Evolutionary conservation across 2,888 invertebrate species (phyloP).

Genomic region (Scotopteryx bipunctaria): DNA sequence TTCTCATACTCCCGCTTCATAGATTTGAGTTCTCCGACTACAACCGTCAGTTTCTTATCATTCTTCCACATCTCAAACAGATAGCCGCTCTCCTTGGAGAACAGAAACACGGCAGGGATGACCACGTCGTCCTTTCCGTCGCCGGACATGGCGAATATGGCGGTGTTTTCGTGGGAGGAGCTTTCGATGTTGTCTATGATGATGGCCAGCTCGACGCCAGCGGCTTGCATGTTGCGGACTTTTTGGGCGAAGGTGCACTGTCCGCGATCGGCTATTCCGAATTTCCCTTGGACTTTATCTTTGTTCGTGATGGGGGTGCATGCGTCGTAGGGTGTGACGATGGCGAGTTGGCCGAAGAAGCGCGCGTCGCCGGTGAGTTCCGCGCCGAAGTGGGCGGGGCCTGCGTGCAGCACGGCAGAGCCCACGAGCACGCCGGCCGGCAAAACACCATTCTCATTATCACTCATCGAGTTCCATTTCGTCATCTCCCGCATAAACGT

Average conservation of each 20-base stretch:
- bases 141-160: conserved; percentile 98
- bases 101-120: conserved; percentile 96
- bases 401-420: conserved; percentile 83
- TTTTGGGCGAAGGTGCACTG: conserved; percentile 98
- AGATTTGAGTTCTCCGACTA: conserved; percentile 75
- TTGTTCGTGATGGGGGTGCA: conserved; percentile 84
- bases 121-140: conserved; percentile 93
- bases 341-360: conserved; percentile 85
- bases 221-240: conserved; percentile 90
- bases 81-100: conserved; percentile 88
- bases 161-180: conserved; percentile 88
- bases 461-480: conserved; percentile 91
- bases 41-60: conserved; percentile 82
- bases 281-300: conserved; percentile 85
- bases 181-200: conserved; percentile 92
- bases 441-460: conserved; percentile 72
- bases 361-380: conserved; percentile 87
- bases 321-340: conserved; percentile 88
- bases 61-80: conserved; percentile 84
- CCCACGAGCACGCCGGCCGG: conserved; percentile 59
- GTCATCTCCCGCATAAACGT: conserved; percentile 99
- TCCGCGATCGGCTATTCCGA: conserved; percentile 94
- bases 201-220: conserved; percentile 93
- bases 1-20: conserved; percentile 56
- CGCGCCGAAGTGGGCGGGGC: conserved; percentile 95